Evolutionary conservation across 2,113 vertebrate species (phyloP).

Genomic region (Caranx ignobilis): DNA sequence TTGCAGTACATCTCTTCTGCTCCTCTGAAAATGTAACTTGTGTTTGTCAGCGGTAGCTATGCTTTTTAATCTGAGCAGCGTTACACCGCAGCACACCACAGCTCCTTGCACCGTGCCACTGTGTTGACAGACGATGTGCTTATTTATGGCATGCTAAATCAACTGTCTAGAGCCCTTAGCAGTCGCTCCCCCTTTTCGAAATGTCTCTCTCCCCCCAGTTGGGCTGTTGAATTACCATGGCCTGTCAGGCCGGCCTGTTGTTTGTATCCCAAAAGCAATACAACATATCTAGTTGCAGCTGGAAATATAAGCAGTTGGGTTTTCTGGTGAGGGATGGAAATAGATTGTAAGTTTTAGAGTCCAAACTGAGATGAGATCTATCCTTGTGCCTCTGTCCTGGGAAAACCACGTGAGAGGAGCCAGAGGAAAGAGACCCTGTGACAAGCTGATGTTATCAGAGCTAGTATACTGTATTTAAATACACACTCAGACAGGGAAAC

Average conservation of each 20-base stretch:
- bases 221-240: constrained; percentile 51
- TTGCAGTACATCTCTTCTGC: constrained; percentile 34
- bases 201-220: constrained; percentile 29
- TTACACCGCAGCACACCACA: constrained; percentile 47
- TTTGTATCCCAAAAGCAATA: constrained; percentile 73
- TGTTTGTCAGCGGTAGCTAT: constrained; percentile 36
- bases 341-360: constrained; percentile 57
- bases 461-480: neutral
- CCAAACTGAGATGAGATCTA: constrained; percentile 47
- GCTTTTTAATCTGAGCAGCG: constrained; percentile 47
- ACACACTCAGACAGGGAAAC: neutral
- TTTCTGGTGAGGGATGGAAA: constrained; percentile 61
- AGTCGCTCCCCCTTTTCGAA: constrained; percentile 29
- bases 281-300: constrained; percentile 72
- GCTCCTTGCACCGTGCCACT: constrained; percentile 38
- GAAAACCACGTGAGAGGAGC: constrained; percentile 31
- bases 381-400: constrained; percentile 39
- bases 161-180: constrained; percentile 55
- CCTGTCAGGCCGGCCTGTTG: constrained; percentile 55
- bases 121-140: constrained; percentile 72
- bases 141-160: constrained; percentile 73
- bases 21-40: constrained; percentile 31
- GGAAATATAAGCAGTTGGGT: constrained; percentile 63
- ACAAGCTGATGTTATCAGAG: constrained; percentile 37
- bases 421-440: constrained; percentile 23